Base-by-base conservation (phyloP, 1,140 invertebrate genomes). In the Belonocnema kinseyi region DNA sequence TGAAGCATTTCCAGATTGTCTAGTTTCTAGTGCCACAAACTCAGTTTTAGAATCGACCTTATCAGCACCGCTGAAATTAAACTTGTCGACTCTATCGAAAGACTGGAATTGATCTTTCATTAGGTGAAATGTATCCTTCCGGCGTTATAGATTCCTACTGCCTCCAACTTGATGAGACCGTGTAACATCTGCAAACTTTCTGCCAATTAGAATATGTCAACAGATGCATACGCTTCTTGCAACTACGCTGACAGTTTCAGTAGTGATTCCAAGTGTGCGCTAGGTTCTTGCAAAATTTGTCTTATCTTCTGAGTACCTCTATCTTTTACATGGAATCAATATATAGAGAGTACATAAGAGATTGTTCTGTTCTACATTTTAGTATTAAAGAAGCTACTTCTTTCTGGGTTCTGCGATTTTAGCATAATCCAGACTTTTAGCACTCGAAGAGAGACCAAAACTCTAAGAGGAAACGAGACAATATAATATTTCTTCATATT, bases 121-220 rank as follows among this genome's bases (percentile, higher is more conserved):
- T 66, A 66, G 46, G 61, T 66, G 16, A 12, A 66, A 66, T 66
- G 61, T 66, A 66, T 33, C 26, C 26, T 14, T 21, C 1, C 33
- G 16, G 61, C 13, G 61, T 66, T 40, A 66, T 21, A 66, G 26
- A 66, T 46, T 66, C 61, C 61, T 33, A 66, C 61, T 66, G 21
- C 13, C 26, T 40, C 19, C n/a, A 16, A 12, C 33, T 8, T 66
- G 61, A 66, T 66, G 40, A 66, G 61, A 66, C 61, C 61, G 61
- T 66, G 61, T 66, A 66, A 26, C 61, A 66, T 66, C 61, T 66
- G 61, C 61, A 33, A 66, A 13, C 61, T 66, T 33, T 46, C 61
- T 66, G 26, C 61, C 61, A 66, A 66, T 66, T 66, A 66, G 61
- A 33, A 66, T 66, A 66, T 66, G 26, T 40, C 61, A 66, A 66